phyloP scores from a whole-genome alignment of 2,113 vertebrate genomes.

The Callopanchax toddi region DNA sequence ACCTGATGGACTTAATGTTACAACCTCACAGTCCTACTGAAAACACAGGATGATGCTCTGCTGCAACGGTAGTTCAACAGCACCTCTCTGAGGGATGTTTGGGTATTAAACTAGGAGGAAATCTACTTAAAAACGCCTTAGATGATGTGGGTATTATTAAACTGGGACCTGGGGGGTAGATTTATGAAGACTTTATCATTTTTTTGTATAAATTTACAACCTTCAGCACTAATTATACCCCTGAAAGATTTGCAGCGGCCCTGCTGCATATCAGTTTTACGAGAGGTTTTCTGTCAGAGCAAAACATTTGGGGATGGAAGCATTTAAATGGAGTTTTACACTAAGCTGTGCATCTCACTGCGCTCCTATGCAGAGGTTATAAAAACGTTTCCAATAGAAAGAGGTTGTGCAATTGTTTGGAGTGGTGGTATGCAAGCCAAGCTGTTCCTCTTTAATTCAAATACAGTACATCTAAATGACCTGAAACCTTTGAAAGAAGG shows the following conservation, averaged over 20 bases:
- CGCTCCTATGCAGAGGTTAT: too few species aligned
- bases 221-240: background rate
- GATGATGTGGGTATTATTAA: background rate
- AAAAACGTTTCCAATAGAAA: too few species aligned
- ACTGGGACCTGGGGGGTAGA: background rate
- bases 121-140: background rate
- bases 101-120: background rate
- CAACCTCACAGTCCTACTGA: slow-evolving; percentile 1
- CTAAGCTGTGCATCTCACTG: background rate
- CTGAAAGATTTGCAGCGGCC: background rate
- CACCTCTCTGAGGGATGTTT: slow-evolving; percentile 18
- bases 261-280: background rate
- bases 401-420: too few species aligned
- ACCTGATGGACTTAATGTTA: background rate
- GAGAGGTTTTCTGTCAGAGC: background rate
- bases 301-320: background rate
- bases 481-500: background rate
- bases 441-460: too few species aligned
- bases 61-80: slow-evolving; percentile 25
- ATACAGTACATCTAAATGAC: too few species aligned
- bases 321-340: background rate
- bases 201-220: background rate
- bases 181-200: background rate
- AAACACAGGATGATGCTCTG: background rate
- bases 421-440: too few species aligned